Evolutionary conservation across 1,140 invertebrate species (phyloP), one percentile per base, ranked within the genome.

Genomic region (Druon quercuslanigerum): DNA sequence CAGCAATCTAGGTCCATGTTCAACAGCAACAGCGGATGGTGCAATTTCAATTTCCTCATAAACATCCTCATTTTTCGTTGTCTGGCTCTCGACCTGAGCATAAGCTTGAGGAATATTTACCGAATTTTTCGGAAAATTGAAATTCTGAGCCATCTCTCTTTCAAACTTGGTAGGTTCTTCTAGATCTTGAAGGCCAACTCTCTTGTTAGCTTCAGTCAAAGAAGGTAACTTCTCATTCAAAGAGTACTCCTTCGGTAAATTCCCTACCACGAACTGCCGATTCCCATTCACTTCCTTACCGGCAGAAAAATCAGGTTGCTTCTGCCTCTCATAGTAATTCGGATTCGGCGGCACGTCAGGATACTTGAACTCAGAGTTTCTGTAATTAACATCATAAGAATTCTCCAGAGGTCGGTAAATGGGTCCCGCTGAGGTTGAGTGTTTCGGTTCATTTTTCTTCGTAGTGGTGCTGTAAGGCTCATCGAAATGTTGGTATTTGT

Each of bases 1-100:
- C 6, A 92, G 33, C 14, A 87, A 88, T 66, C 92, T 89, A 6
- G 92, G 92, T 0, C 92, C 92, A 75, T 92, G 92, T 79, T 93
- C 92, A 6, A 92, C 88, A 0, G 89, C 89, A 0, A 92, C 87
- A 0, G 89, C 87, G 6, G 88, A 84, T 0, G 91, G 90, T 7
- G 84, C 83, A 14, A 89, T 88, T 72, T 83, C 86, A 13, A 87
- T 80, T 11, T 91, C 87, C 5, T 90, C 86, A 50, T 89, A 89
- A 2, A 77, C 79, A 50, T 86, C 84, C 0, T 87, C 85, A 8
- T 74, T 52, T 70, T 83, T 86, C 14, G 77, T 75, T 54, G 81
- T 11, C 25, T 80, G 79, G 40, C 79, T 57, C 33, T 33, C 50
- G 19, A 66, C 71, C 46, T 75, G 57, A 46, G 82, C 56, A 1